Evolutionary conservation across 1,140 invertebrate genomes (phyloP).

Genomic region (Trypoxylus dichotomus): DNA sequence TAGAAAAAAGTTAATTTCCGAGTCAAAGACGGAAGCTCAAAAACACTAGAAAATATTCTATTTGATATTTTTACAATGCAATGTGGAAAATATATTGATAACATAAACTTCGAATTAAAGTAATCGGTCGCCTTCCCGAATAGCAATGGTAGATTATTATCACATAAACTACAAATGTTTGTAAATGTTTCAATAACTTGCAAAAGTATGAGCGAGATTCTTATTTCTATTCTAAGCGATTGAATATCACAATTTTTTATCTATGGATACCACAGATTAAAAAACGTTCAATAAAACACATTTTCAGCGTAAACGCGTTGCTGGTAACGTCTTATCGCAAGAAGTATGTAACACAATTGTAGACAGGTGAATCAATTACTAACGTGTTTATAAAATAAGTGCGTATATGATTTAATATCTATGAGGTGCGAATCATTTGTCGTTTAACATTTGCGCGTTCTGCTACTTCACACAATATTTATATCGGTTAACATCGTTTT

Average conservation of each 20-base stretch:
- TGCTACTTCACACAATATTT: neutral
- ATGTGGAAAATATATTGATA: no score
- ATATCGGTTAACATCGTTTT: neutral
- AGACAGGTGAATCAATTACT: conserved; percentile 15
- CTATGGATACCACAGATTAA: neutral
- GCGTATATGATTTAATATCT: conserved; percentile 1
- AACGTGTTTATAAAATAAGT: conserved; percentile 15
- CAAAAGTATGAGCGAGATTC: neutral
- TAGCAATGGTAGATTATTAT: no score
- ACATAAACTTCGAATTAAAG: no score
- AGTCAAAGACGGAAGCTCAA: no score
- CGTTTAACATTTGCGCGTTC: neutral
- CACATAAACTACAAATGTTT: no score
- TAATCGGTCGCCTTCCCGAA: no score
- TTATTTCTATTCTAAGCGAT: neutral
- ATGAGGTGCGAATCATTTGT: conserved; percentile 7
- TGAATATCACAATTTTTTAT: no score
- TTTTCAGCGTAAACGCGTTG: neutral
- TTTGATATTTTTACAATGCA: no score
- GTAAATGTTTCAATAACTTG: no score
- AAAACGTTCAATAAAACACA: neutral
- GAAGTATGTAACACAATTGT: conserved; percentile 18
- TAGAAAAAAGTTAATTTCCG: no score
- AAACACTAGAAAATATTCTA: no score
- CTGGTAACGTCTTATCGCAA: conserved; percentile 17